Evolutionary conservation across 1,140 invertebrate genomes (phyloP), one percentile per base, ranked within the genome.

Genomic region (Chrysoperla carnea): DNA sequence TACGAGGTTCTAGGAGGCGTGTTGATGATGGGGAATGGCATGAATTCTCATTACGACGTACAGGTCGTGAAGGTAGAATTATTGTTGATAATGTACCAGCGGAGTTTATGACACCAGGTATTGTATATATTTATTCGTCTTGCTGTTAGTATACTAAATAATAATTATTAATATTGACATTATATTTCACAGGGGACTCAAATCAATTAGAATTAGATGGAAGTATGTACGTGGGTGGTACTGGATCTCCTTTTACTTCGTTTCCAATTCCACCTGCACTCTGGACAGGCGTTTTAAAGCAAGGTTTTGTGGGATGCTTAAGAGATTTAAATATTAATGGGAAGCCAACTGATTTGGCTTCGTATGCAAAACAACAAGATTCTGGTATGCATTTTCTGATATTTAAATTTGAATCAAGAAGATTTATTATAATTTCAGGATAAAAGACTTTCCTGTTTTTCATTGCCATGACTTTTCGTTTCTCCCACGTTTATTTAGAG

Each of bases 291-390:
- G 78, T 83, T 6, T 62, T 96, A 15, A 73, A 82, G 41, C 78
- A 87, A 52, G 94, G 94, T 9, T 98, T 86, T 56, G 87, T 96
- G 1, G 95, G 94, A 4, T 98, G 94, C 60, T 73, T 99, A 55
- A 75, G 90, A 53, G 92, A 97, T 61, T 68, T 98, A 48, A 75
- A 88, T 47, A 70, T 97, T 52, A 93, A 95, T 64, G 86, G 85
- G n/a, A 80, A 88, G 49, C 76, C 84, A 11, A 74, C 94, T 41
- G 92, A 98, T 61, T 76, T 99, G 42, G 84, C 87, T 9, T 76
- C 77, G 23, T 89, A 81, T 59, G 89, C 90, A 7, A 69, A 83
- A 46, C 80, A 89, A 50, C 91, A 96, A 63, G 86, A 91, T 63
- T 84, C 78, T 29, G 85, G 86, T 85, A 63, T n/a, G n/a, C n/a